Evolutionary conservation across 2,888 invertebrate genomes (phyloP), one percentile per base, ranked within the genome.

Genomic region (Drosophila melanosoma): DNA sequence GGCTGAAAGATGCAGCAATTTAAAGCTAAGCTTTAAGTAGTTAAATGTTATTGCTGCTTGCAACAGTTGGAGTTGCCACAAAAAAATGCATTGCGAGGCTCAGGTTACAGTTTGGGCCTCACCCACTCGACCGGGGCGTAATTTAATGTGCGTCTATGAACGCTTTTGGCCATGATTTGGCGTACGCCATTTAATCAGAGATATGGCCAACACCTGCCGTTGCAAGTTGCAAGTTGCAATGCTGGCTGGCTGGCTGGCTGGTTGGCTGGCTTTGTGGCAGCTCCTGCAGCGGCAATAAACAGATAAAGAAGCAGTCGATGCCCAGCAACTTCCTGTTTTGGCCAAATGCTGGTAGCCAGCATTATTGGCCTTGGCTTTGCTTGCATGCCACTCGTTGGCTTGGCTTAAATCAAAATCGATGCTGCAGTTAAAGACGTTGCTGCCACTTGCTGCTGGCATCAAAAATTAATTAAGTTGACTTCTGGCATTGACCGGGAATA

Each of bases 381-480:
- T 74, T 53, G 86, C 82, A 74, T 73, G 86, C 84, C 45, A 45
- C 45, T 45, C 70, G 76, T 29, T 29, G 29, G 29, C 64, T 62
- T 66, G 82, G 74, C 84, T 87, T 70, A 68, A 82, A 76, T 85
- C 75, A 71, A 66, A 73, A 65, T 72, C 75, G 82, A 66, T 69
- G 81, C 71, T 63, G 82, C 67, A 57, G 70, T 40, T 58, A 42
- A 65, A 56, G 63, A 64, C 33, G 52, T 40, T 64, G 67, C 35
- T 54, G 58, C 69, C 53, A 54, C 26, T 36, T 61, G 54, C 49
- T 88, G 73, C 33, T 70, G 79, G 90, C 81, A 74, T 59, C 72
- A 69, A 77, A 87, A 87, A 90, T 90, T 87, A 87, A 87, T 87
- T 87, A 87, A 87, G 90, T 87, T 90, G 90, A 90, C 87, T 87